Conservation (phyloP, 2,888 invertebrate species). For the Caenorhabditis japonica region DNA sequence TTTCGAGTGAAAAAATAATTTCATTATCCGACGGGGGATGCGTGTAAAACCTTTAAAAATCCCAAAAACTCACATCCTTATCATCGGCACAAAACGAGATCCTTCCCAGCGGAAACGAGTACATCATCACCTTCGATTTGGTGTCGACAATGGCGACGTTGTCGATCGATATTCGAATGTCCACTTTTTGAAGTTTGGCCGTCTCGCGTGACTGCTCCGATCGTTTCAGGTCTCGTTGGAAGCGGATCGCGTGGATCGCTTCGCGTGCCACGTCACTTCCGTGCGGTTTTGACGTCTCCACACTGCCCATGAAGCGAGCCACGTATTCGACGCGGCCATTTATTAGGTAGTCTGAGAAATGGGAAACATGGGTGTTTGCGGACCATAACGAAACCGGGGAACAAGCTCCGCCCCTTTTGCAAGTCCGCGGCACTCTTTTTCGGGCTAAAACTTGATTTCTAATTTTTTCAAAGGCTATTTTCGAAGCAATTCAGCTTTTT, state of each 20-base stretch:
- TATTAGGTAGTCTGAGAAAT: constrained; percentile 86
- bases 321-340: constrained; percentile 96
- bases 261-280: constrained; percentile 98
- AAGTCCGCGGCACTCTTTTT: too few species aligned
- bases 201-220: constrained; percentile 86
- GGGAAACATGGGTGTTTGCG: background rate
- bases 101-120: constrained; percentile 95
- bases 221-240: constrained; percentile 83
- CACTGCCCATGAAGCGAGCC: constrained; percentile 96
- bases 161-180: constrained; percentile 96
- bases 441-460: too few species aligned
- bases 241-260: constrained; percentile 89
- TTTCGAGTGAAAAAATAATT: too few species aligned
- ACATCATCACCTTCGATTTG: constrained; percentile 83
- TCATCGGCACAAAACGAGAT: constrained; percentile 99
- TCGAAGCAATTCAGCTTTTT: too few species aligned
- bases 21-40: too few species aligned
- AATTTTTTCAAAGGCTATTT: too few species aligned
- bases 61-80: constrained; percentile 81
- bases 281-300: constrained; percentile 94
- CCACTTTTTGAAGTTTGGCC: constrained; percentile 86
- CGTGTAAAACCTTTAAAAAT: too few species aligned
- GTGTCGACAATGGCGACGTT: constrained; percentile 92
- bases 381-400: too few species aligned
- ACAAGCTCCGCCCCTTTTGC: too few species aligned